A percentile compares a stretch with the other conserved stretches of the same genome.
These are phyloP conservation scores for Taeniopygia guttata DNA, from an alignment of 2,797 vertebrate species.

Conservation along the genomic window DNA sequence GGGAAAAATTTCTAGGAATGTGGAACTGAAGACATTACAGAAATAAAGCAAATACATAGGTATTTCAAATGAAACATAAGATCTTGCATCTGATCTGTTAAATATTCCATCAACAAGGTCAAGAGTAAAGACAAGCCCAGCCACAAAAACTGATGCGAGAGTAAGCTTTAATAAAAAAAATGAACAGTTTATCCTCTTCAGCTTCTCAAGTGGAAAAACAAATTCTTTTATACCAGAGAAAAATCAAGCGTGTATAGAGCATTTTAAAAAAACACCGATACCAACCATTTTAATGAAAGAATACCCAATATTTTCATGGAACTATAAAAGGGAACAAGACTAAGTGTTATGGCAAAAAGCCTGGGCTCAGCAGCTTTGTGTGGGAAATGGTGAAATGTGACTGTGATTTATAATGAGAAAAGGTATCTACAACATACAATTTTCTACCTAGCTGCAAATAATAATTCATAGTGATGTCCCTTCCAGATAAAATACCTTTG, in stretches of 20 bases:
- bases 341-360: slow-evolving; percentile 77
- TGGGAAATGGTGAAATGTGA: slow-evolving; percentile 90
- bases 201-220: slow-evolving; percentile 53
- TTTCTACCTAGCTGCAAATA: slow-evolving; percentile 98
- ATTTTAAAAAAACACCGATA: slow-evolving; percentile 23
- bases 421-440: slow-evolving; percentile 98
- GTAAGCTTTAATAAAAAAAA: slow-evolving; percentile 62
- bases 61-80: slow-evolving; percentile 67
- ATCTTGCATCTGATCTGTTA: slow-evolving; percentile 68
- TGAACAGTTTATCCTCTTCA: slow-evolving; percentile 64
- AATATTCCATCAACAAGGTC: slow-evolving; percentile 71
- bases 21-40: slow-evolving; percentile 26
- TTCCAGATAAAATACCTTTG: slow-evolving; percentile 94
- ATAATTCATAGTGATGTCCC: slow-evolving; percentile 99
- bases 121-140: slow-evolving; percentile 65
- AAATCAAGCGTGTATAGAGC: slow-evolving; percentile 20
- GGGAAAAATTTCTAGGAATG: neutral
- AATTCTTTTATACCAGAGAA: slow-evolving; percentile 45
- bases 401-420: slow-evolving; percentile 97
- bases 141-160: slow-evolving; percentile 51
- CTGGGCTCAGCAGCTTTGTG: slow-evolving; percentile 93
- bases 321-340: slow-evolving; percentile 65
- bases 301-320: slow-evolving; percentile 74
- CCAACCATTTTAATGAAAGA: slow-evolving; percentile 75
- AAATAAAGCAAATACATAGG: slow-evolving; percentile 52